phyloP scores from a whole-genome alignment of 2,113 vertebrate species.

The Halcyon senegalensis region DNA sequence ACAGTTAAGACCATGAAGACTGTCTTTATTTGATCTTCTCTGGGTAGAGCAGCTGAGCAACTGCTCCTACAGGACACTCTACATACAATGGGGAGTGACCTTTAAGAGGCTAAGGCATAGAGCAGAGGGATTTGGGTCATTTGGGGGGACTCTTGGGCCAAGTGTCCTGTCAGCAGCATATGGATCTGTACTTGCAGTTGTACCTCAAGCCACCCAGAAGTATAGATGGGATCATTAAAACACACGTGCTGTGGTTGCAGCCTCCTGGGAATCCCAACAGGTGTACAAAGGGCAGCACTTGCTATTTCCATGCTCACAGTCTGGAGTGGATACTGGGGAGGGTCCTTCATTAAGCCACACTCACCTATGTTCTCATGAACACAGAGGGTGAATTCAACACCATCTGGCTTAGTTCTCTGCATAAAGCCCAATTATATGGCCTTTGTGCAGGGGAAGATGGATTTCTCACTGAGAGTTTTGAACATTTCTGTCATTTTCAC shows the following conservation, averaged over 20 bases:
- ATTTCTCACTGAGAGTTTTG: neutral
- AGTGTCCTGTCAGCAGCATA: neutral
- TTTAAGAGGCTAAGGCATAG: neutral
- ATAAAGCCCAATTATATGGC: neutral
- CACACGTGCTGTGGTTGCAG: neutral
- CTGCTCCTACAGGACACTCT: neutral
- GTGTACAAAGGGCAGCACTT: neutral
- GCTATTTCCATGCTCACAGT: neutral
- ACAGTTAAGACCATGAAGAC: neutral
- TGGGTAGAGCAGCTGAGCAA: neutral
- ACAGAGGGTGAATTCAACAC: neutral
- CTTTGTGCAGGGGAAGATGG: neutral
- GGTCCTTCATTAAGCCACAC: neutral
- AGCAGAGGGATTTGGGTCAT: neutral
- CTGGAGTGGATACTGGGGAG: neutral
- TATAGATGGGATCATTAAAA: neutral
- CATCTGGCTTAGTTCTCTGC: neutral
- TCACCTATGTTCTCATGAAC: neutral
- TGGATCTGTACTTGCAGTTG: neutral
- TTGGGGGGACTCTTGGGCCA: neutral
- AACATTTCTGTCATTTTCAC: conserved; percentile 3
- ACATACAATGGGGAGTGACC: too few relatives aligned
- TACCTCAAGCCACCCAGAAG: neutral
- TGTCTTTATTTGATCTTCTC: neutral
- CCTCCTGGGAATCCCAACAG: neutral